Percentiles rank a stretch among this genome's conserved stretches.
phyloP scores from a whole-genome alignment of 2,113 vertebrate species.

The Numenius arquata region DNA sequence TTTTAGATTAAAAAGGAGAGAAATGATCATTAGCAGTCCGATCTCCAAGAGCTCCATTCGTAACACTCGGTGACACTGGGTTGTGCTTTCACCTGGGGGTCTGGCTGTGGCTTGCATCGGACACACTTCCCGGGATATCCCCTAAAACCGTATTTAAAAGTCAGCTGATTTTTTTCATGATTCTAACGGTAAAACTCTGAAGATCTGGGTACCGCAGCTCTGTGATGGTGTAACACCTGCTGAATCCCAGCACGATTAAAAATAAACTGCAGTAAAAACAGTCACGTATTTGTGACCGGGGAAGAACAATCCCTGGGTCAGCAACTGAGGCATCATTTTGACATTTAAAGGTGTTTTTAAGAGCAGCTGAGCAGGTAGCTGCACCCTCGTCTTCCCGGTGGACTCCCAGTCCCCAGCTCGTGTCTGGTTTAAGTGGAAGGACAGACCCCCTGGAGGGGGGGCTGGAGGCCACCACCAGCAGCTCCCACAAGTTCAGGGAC shows the following conservation, averaged over 20 bases:
- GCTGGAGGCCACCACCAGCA: not conserved
- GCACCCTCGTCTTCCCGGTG: too few species aligned
- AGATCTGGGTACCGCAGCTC: not conserved
- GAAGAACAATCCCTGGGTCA: not conserved
- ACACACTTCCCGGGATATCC: not conserved
- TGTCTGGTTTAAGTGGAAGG: fast-evolving
- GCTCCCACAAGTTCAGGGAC: not conserved
- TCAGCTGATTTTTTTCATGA: not conserved
- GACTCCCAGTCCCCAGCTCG: fast-evolving
- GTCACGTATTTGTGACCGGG: not conserved
- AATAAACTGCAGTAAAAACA: not conserved
- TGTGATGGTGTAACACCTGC: not conserved
- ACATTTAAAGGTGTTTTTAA: not conserved
- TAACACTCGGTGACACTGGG: fast-evolving
- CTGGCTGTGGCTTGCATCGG: not conserved
- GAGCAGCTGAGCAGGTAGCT: not conserved
- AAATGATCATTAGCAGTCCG: not conserved
- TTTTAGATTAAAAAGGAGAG: not conserved
- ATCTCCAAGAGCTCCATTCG: not conserved
- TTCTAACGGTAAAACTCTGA: not conserved
- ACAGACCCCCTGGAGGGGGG: not conserved
- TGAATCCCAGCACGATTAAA: not conserved
- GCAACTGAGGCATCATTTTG: not conserved
- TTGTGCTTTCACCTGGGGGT: not conserved
- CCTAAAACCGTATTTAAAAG: not conserved